Evolutionary conservation across 1,140 invertebrate species (phyloP).

Genomic region (Drosophila sp.): DNA sequence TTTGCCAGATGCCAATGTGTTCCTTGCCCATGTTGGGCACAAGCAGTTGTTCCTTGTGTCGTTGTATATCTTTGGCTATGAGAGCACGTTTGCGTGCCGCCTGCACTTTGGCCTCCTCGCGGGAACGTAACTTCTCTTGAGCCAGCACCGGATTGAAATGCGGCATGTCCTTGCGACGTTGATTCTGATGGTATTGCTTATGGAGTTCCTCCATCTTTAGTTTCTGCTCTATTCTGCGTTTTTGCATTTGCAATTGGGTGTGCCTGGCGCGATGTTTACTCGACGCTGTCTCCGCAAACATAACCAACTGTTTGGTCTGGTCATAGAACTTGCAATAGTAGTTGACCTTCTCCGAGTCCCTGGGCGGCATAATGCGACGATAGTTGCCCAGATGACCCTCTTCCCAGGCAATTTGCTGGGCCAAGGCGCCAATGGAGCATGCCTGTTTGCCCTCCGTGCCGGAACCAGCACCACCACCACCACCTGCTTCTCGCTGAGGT

Average conservation of each 20-base stretch:
- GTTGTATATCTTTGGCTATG: slow-evolving; percentile 31
- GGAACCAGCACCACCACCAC: no score
- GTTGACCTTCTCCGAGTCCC: slow-evolving; percentile 49
- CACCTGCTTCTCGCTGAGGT: not conserved
- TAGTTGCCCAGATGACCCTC: slow-evolving; percentile 90
- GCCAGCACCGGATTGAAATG: not conserved
- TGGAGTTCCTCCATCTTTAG: slow-evolving; percentile 15
- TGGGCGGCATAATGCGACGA: slow-evolving; percentile 77
- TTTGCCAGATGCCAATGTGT: slow-evolving; percentile 13
- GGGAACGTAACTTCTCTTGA: not conserved
- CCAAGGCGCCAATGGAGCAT: slow-evolving; percentile 81
- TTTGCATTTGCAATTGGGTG: slow-evolving; percentile 25
- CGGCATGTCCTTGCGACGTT: not conserved
- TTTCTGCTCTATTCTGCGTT: slow-evolving; percentile 9
- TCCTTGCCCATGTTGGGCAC: slow-evolving; percentile 19
- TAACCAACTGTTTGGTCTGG: slow-evolving; percentile 86
- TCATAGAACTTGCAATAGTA: slow-evolving; percentile 85
- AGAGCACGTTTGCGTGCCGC: slow-evolving; percentile 39
- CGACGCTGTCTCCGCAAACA: slow-evolving; percentile 89
- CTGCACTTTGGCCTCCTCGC: slow-evolving; percentile 20
- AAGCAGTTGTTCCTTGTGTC: slow-evolving; percentile 36
- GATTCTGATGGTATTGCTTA: not conserved
- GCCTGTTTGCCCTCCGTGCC: slow-evolving; percentile 22
- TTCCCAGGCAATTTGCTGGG: slow-evolving; percentile 90
- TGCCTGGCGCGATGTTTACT: slow-evolving; percentile 70